A percentile compares a stretch with the other conserved stretches of the same genome.
These are phyloP conservation scores for Drosophila varians DNA, from an alignment of 1,140 invertebrate species.

Conservation along the genomic window DNA sequence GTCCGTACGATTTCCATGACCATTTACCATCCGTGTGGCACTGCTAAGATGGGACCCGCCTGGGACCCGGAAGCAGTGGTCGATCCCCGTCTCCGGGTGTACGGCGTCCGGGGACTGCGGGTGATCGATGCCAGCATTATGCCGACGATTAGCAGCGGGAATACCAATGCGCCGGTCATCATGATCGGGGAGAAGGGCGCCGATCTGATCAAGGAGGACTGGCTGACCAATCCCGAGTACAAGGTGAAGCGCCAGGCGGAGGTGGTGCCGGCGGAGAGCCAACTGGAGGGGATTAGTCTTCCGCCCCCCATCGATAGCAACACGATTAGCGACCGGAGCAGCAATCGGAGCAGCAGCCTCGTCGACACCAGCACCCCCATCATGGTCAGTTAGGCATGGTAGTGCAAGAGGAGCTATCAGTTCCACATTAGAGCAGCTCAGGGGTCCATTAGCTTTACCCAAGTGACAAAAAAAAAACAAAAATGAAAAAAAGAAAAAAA, in stretches of 20 bases:
- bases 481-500: not conserved
- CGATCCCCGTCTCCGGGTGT: slow-evolving; percentile 90
- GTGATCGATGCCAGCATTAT: slow-evolving; percentile 95
- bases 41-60: slow-evolving; percentile 92
- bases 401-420: slow-evolving; percentile 1
- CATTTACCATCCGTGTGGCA: slow-evolving; percentile 92
- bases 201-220: slow-evolving; percentile 91
- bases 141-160: slow-evolving; percentile 92
- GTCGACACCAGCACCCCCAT: slow-evolving; percentile 9
- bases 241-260: slow-evolving; percentile 62
- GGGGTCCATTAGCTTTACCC: slow-evolving; percentile 51
- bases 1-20: slow-evolving; percentile 94
- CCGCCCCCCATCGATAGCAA: not conserved
- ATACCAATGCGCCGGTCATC: slow-evolving; percentile 93
- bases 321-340: slow-evolving; percentile 13
- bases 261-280: slow-evolving; percentile 40
- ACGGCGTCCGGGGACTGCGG: slow-evolving; percentile 90
- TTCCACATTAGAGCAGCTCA: slow-evolving; percentile 42
- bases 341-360: not conserved
- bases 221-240: slow-evolving; percentile 85
- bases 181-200: slow-evolving; percentile 95
- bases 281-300: not conserved
- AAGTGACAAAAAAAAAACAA: slow-evolving; percentile 12
- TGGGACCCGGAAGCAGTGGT: slow-evolving; percentile 91
- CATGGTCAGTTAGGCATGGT: not conserved